Evolutionary conservation across 2,113 vertebrate species (phyloP).

Genomic region (Apodemus sylvaticus): DNA sequence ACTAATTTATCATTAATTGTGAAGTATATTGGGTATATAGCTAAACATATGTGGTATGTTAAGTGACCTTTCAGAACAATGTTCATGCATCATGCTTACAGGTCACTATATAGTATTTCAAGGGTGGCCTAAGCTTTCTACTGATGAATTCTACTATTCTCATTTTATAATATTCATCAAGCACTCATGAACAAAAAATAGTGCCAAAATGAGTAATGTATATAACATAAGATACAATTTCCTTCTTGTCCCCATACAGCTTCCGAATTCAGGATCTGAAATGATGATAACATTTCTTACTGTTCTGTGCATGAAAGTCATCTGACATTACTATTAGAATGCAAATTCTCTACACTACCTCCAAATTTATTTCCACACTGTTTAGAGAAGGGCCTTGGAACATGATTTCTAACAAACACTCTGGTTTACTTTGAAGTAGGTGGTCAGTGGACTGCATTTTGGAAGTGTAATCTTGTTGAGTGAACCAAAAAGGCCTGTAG

Average conservation of each 20-base stretch:
- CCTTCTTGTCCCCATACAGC: background rate
- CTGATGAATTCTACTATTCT: background rate
- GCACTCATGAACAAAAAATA: constrained; percentile 21
- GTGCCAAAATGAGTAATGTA: background rate
- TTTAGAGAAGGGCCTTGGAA: background rate
- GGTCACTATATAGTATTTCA: background rate
- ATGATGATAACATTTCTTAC: background rate
- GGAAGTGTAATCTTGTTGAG: background rate
- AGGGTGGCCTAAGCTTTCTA: background rate
- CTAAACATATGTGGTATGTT: background rate
- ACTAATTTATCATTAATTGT: background rate
- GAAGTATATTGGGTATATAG: background rate
- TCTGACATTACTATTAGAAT: background rate
- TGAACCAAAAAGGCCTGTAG: background rate
- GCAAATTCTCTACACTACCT: background rate
- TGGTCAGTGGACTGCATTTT: background rate
- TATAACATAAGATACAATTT: background rate
- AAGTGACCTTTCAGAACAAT: constrained; percentile 29
- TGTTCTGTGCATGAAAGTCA: background rate
- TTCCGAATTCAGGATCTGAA: background rate
- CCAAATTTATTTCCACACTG: constrained; percentile 3
- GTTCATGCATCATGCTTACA: background rate
- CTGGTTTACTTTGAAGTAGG: background rate
- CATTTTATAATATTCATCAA: constrained; percentile 26
- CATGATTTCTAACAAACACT: background rate